Base-by-base conservation (phyloP, 2,113 vertebrate species). In the Salvelinus fontinalis region DNA sequence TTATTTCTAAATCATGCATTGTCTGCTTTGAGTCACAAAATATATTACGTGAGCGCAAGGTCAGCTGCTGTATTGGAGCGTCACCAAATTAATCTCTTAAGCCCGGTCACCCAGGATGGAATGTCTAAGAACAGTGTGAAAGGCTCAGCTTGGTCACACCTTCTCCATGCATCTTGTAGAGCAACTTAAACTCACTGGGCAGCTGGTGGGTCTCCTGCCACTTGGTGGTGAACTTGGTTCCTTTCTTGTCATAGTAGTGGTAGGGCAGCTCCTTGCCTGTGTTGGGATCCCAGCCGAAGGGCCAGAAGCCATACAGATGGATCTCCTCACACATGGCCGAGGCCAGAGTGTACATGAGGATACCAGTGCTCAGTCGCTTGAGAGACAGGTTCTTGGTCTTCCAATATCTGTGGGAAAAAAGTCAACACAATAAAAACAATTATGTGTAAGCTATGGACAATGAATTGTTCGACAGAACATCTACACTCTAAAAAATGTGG, bases 121-220 rank as follows among this genome's bases (percentile, higher is more conserved):
- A 1, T 7, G 71, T 78, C 94, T 94, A 98, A 87, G 94, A 89
- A 95, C 98, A 99, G 89, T 92, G 98, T 16, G 97, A 96, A 89
- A 99, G 88, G 83, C 96, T 95, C 88, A 99, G 95, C 83, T 95
- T 98, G 81, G 95, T 95, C 84, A 99, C 93, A 62, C 98, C 98
- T 74, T 98, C 96, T 2, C 94, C 93, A 31, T 99, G 97, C 94
- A 99, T 95, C 91, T 95, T 95, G 92, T 97, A 98, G 78, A 99
- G 93, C 86, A 99, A 93, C 90, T 98, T 97, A 92, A 99, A 99
- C 92, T 99, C 98, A 0, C 94, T 97, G 73, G 98, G 98, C 80
- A 99, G 95, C 91, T 99, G 97, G 90, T 99, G 98, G 60, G 97
- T 97, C 89, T 99, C 98, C 89, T 99, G 98, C 98, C 98, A 99